Conservation (phyloP, 2,888 invertebrate species). For the Pachycephus smyrnensis region DNA sequence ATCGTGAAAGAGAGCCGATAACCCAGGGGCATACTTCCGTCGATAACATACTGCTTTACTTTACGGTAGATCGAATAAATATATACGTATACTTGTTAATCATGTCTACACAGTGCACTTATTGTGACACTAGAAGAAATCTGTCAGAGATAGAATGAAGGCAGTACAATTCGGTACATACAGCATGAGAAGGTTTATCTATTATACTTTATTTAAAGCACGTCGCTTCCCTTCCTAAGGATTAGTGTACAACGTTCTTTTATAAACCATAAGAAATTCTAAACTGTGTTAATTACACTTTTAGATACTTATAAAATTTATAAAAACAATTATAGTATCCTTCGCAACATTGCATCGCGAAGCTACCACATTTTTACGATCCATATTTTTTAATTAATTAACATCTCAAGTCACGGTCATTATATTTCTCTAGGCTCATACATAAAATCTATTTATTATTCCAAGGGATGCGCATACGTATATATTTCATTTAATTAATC, state of each 20-base stretch:
- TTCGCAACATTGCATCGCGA: neutral
- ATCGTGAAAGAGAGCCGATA: slow-evolving; percentile 30
- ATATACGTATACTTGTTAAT: neutral
- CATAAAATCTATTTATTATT: neutral
- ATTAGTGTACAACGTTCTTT: neutral
- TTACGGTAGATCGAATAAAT: neutral
- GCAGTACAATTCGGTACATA: neutral
- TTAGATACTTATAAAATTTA: neutral
- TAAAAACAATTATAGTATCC: neutral
- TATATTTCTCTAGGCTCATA: neutral
- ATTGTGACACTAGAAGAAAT: neutral
- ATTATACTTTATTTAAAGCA: neutral
- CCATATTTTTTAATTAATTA: neutral
- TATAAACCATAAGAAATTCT: neutral
- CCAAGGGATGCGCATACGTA: neutral
- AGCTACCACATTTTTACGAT: neutral
- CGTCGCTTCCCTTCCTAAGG: neutral
- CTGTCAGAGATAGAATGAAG: neutral
- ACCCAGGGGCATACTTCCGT: slow-evolving; percentile 33
- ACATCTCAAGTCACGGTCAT: neutral
- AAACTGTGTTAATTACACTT: neutral
- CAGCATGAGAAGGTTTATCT: neutral
- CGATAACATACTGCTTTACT: slow-evolving; percentile 28
- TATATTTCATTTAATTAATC: neutral
- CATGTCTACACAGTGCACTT: neutral